Percentiles rank a stretch among this genome's conserved stretches.
phyloP scores from a whole-genome alignment of 2,797 vertebrate species.

The Scleropages formosus region DNA sequence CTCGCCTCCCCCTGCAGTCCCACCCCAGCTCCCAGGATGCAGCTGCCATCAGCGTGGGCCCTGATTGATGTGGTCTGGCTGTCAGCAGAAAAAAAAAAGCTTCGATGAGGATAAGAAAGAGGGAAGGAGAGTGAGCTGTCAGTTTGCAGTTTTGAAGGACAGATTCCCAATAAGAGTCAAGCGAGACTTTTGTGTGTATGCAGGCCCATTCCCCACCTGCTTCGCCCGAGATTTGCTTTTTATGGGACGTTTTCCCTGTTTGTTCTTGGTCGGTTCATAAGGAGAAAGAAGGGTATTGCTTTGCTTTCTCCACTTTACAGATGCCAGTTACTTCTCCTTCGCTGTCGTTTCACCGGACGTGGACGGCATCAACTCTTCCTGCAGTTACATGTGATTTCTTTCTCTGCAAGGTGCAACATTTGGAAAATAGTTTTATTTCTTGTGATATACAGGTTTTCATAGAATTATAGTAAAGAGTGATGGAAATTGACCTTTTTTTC shows the following conservation, averaged over 20 bases:
- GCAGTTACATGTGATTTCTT: background rate
- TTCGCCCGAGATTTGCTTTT: conserved; percentile 10
- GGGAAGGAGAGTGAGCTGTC: conserved; percentile 11
- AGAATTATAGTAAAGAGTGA: no score
- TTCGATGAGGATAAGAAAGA: background rate
- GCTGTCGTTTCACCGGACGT: background rate
- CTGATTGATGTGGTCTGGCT: conserved; percentile 14
- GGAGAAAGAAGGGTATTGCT: background rate
- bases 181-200: background rate
- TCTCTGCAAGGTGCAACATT: no score
- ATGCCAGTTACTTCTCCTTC: background rate
- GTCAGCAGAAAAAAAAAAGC: conserved; percentile 28
- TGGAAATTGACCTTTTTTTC: no score
- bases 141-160: conserved; percentile 29
- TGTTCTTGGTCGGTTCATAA: conserved; percentile 6
- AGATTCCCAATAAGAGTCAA: conserved; percentile 25
- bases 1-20: conserved; percentile 7
- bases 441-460: no score
- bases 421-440: no score
- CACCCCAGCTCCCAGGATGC: conserved; percentile 18
- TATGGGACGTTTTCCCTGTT: background rate
- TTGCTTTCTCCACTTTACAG: background rate
- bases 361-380: background rate
- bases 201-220: background rate
- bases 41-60: conserved; percentile 24